Conservation (phyloP, 2,888 invertebrate genomes). For the Empis livida region DNA sequence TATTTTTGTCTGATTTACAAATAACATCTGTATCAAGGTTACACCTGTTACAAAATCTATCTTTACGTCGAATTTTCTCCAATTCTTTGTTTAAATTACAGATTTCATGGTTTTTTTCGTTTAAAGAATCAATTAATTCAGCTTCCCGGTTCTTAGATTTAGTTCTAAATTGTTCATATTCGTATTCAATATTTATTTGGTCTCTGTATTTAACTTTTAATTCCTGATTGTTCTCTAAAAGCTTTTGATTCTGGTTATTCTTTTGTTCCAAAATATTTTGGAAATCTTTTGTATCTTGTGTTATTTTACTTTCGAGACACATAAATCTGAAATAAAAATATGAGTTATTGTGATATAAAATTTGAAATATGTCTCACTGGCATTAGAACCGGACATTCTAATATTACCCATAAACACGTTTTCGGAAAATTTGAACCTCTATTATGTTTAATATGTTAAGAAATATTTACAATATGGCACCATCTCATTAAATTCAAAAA, state of each 20-base stretch:
- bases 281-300: conserved; percentile 17
- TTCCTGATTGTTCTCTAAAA: conserved; percentile 17
- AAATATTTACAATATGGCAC: too few relatives aligned
- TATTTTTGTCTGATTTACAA: too few relatives aligned
- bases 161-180: conserved; percentile 39
- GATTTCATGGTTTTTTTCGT: conserved; percentile 29
- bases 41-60: too few relatives aligned
- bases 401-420: too few relatives aligned
- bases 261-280: conserved; percentile 31
- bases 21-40: too few relatives aligned
- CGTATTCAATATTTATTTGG: conserved; percentile 35
- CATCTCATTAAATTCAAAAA: too few relatives aligned
- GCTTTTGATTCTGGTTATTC: conserved; percentile 28
- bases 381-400: too few relatives aligned
- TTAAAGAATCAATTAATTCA: conserved; percentile 39
- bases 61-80: neutral
- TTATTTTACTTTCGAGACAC: conserved; percentile 15
- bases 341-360: conserved; percentile 11
- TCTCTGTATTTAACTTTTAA: conserved; percentile 26
- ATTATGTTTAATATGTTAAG: too few relatives aligned
- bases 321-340: conserved; percentile 16
- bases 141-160: conserved; percentile 42
- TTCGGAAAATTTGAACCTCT: too few relatives aligned
- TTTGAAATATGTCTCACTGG: conserved; percentile 13
- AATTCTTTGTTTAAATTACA: conserved; percentile 9